Evolutionary conservation across 2,888 invertebrate genomes (phyloP), one percentile per base, ranked within the genome.

Genomic region (Hypolimnas misippus): DNA sequence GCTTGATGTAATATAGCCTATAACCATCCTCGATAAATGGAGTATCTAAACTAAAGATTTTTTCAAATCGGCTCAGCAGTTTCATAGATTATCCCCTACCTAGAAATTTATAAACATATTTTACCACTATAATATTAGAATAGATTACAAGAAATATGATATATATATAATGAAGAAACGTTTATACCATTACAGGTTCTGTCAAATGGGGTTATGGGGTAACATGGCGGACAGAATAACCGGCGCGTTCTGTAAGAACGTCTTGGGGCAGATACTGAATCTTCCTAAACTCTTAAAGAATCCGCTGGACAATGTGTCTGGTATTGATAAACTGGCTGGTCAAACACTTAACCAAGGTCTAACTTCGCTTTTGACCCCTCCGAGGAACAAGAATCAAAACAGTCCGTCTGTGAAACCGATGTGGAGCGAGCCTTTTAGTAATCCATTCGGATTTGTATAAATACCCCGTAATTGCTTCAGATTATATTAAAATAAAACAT

Each of bases 161-260:
- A n/a, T 38, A n/a, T 10, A 33, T 33, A 33, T 8, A 2, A 7
- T 33, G 33, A 8, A 33, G n/a, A n/a, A n/a, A n/a, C n/a, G n/a
- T n/a, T n/a, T n/a, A 33, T 33, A 33, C 5, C n/a, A n/a, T 85
- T 82, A 19, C 75, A 93, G 94, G 72, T 94, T 93, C 74, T 95
- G 95, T 73, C 93, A 95, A 82, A 94, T 95, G 92, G 95, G 93
- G 5, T 77, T 95, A 6, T 95, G 95, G 95, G 93, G 94, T 2
- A 94, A 94, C 64, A 87, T 94, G 60, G 89, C 85, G 0, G 93
- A 94, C 59, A 82, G 94, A 66, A 76, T 95, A 17, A 88, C 93
- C 60, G 93, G 93, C 25, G 76, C 89, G 0, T 73, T 93, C 1
- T 95, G 95, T 73, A 85, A 89, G 70, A 84, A 87, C 38, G 54